Evolutionary conservation across 2,113 vertebrate species (phyloP).

Genomic region (Gymnorhina tibicen): DNA sequence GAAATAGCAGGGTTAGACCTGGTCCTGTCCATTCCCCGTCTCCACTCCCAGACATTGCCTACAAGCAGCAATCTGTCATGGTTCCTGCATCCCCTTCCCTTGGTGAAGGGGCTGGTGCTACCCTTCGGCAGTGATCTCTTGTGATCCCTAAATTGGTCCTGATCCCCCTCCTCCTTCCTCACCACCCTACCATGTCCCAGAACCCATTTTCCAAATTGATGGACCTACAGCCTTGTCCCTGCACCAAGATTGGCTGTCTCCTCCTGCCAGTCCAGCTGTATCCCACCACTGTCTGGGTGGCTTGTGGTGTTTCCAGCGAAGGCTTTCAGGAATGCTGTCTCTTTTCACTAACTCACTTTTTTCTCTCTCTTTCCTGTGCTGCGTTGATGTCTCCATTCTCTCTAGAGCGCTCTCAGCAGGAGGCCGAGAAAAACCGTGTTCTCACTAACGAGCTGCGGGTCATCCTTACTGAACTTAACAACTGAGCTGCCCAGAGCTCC

Average conservation of each 20-base stretch:
- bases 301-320: background rate
- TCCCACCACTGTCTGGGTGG: background rate
- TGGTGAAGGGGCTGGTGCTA: background rate
- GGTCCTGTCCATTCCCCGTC: background rate
- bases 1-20: background rate
- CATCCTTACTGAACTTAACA: slow-evolving; percentile 72
- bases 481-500: slow-evolving; percentile 41
- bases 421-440: slow-evolving; percentile 69
- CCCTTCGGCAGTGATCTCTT: background rate
- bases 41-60: background rate
- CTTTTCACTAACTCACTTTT: slow-evolving; percentile 64
- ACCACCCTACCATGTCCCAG: background rate
- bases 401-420: slow-evolving; percentile 66
- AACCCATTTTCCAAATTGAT: background rate
- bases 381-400: slow-evolving; percentile 33
- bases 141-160: background rate
- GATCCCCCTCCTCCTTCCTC: background rate
- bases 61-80: background rate
- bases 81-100: background rate
- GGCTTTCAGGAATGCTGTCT: background rate
- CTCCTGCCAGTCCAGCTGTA: background rate
- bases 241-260: background rate
- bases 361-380: slow-evolving; percentile 60
- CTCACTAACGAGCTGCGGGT: slow-evolving; percentile 70
- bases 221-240: background rate